Conservation (phyloP, 2,888 invertebrate genomes). For the Noctua pronuba region DNA sequence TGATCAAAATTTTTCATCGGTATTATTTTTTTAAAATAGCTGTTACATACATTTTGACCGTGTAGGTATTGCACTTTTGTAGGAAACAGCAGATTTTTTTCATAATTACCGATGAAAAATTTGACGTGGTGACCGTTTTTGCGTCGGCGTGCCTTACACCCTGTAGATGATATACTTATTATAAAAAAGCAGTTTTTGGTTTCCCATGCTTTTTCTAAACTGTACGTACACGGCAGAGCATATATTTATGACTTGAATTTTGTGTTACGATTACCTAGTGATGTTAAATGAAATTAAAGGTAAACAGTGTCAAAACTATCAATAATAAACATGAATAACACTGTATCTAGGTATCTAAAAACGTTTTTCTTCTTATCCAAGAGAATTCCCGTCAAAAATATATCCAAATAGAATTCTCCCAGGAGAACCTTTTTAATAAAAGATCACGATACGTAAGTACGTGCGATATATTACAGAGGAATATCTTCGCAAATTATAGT, state of each 20-base stretch:
- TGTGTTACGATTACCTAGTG: not conserved
- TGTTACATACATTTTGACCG: too few species aligned
- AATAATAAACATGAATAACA: not conserved
- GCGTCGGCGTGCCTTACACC: too few species aligned
- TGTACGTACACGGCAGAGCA: accelerated
- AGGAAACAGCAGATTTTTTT: too few species aligned
- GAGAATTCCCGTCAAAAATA: constrained; percentile 26
- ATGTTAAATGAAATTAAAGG: not conserved
- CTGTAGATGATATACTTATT: too few species aligned
- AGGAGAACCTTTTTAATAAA: constrained; percentile 53
- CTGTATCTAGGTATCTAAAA: not conserved
- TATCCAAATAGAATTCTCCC: constrained; percentile 1
- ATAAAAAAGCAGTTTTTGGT: not conserved
- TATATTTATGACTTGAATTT: not conserved
- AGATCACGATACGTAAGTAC: constrained; percentile 30
- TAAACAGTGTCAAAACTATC: not conserved
- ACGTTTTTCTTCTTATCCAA: not conserved
- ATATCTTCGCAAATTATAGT: constrained; percentile 54
- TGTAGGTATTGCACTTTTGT: too few species aligned
- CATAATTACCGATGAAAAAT: too few species aligned
- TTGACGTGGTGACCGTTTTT: too few species aligned
- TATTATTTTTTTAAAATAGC: too few species aligned
- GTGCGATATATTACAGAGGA: constrained; percentile 20
- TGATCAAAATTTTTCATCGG: too few species aligned
- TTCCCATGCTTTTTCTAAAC: not conserved